Evolutionary conservation across 2,113 vertebrate species (phyloP), one percentile per base, ranked within the genome.

Genomic region (Brevimyrus niger): DNA sequence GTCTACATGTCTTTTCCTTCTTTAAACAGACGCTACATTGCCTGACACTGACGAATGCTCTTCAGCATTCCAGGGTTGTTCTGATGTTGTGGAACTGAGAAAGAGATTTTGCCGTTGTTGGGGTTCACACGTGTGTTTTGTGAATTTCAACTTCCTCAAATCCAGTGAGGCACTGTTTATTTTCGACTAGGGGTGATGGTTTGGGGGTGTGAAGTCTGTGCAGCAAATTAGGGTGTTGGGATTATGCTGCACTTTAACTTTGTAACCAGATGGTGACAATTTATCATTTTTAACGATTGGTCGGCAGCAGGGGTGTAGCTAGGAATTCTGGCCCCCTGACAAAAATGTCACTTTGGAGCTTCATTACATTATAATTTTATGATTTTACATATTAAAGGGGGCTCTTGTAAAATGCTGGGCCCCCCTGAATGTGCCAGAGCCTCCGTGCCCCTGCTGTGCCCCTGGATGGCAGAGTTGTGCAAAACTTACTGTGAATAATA

Each of bases 171-270:
- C 91, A 93, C 87, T 89, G 88, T 91, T 93, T 90, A 80, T 93
- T 93, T 92, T 91, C 92, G 21, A 91, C 91, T 44, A 90, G 93
- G 92, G 92, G 91, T 94, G 95, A 94, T 94, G 93, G 93, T 94
- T 94, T 92, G 90, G 91, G 91, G 92, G 91, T 91, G 93, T 93
- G 88, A 55, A 87, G 90, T 91, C 89, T 91, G 91, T 93, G 87
- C 90, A 94, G 91, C 90, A 90, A 92, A 94, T 92, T 91, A 92
- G 89, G 93, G 92, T 94, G 95, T 94, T 93, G 91, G 91, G 91
- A 48, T n/a, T 61, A 10, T 87, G 55, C 51, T 46, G 55, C 21
- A 31, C 27, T 15, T 17, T 87, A 65, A 87, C 53, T 38, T 21
- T 2, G 46, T 35, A 65, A 21, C 19, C 82, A 84, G 44, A 84